phyloP scores from a whole-genome alignment of 2,113 vertebrate species.

The Patagioenas fasciata region DNA sequence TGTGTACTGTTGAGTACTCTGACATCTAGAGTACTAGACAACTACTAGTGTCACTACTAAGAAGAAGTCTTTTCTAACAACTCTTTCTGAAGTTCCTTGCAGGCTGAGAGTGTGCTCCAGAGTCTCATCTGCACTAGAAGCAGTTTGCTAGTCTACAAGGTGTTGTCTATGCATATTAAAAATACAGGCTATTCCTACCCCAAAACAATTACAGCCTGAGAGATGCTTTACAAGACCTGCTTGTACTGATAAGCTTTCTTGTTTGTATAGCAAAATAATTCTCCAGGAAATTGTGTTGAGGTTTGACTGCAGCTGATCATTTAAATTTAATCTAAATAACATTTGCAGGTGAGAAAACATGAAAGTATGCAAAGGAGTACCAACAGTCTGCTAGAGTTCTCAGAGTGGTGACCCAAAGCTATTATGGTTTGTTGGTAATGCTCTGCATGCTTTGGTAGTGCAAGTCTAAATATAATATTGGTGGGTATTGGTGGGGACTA shows the following conservation, averaged over 20 bases:
- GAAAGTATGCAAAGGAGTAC: neutral
- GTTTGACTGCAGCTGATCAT: neutral
- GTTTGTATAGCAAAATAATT: conserved; percentile 4
- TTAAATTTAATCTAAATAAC: neutral
- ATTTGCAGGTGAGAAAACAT: neutral
- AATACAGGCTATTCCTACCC: neutral
- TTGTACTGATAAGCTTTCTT: neutral
- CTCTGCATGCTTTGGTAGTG: neutral
- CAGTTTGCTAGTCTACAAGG: neutral
- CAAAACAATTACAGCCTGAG: accelerated
- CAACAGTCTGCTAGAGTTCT: neutral
- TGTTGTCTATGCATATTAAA: neutral
- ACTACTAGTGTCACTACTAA: neutral
- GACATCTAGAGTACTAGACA: neutral
- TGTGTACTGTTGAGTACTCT: neutral
- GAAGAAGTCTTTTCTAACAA: neutral
- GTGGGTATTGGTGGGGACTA: neutral
- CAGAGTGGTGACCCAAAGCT: neutral
- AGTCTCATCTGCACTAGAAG: neutral
- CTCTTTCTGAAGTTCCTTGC: neutral
- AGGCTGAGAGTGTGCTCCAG: neutral
- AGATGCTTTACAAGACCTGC: neutral
- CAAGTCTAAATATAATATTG: neutral
- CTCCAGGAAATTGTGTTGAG: neutral
- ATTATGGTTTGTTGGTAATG: neutral